Base-by-base conservation (phyloP, 2,888 invertebrate genomes). In the Chrysolina haemoptera region DNA sequence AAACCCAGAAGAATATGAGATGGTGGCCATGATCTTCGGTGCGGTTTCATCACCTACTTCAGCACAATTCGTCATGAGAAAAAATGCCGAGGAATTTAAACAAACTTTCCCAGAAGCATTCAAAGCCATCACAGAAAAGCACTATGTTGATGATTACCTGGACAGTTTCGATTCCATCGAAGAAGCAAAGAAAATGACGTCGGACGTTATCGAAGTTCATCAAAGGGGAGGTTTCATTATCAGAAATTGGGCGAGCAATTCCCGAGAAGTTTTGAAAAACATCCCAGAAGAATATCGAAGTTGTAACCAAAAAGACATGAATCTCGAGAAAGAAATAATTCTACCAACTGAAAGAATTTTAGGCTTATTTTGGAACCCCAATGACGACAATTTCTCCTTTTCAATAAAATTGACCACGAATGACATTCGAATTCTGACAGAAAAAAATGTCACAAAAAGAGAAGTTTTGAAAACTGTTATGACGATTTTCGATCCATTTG, bases 381-480 rank as follows among this genome's bases (percentile, higher is more conserved):
- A 43, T 43, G 4, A 5, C 9, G 43, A 43, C 1, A 8, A 9
- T 5, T 43, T 43, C 2, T 43, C 43, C 1, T 43, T 43, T 43
- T 43, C 43, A 43, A 43, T 43, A 8, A 43, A 43, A 43, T 43
- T 9, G 43, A 43, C 2, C 1, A 43, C 9, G 43, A 8, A 43
- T 12, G 43, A 43, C 43, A 9, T 43, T 8, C 4, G 2, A 16
- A 62, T 16, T n/a, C 16, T 62, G 6, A 62, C 35, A 8, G n/a
- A 46, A 41, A 50, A 41, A 9, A 73, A 62, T 12, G 18, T 48
- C 6, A 65, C 43, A 53, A 18, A 46, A 14, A 69, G 59, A 22
- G 48, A 16, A 18, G 16, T n/a, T 48, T 53, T 70, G 43, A 43
- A 43, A 43, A 43, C 43, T 12, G 43, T 43, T 12, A 43, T 43